phyloP scores from a whole-genome alignment of 2,797 vertebrate genomes.

The Myotis pilosus region DNA sequence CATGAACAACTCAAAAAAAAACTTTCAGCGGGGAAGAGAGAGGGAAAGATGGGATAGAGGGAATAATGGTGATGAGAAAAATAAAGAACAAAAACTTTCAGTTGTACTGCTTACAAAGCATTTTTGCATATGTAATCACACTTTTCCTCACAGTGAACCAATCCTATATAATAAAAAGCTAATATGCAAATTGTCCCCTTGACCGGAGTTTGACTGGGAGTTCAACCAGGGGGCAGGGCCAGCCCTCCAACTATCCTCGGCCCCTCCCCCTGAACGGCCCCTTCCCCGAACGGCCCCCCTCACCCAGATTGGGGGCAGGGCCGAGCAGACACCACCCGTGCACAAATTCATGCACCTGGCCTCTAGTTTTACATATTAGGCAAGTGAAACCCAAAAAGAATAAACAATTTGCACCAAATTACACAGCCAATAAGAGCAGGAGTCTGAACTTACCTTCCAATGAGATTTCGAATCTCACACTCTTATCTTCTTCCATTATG shows the following conservation, averaged over 20 bases:
- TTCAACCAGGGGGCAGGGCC: too few species aligned
- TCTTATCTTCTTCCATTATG: not conserved
- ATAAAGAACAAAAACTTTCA: not conserved
- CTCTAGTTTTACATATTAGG: not conserved
- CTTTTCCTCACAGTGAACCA: not conserved
- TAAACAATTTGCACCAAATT: not conserved
- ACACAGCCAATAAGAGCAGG: not conserved
- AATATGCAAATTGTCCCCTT: too few species aligned
- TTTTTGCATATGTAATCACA: not conserved
- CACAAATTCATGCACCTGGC: too few species aligned
- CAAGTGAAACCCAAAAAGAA: not conserved
- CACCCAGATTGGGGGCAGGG: too few species aligned
- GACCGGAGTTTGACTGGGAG: too few species aligned
- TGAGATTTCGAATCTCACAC: not conserved
- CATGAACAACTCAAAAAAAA: not conserved
- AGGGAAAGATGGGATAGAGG: not conserved
- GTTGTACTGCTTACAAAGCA: not conserved
- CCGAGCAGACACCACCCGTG: too few species aligned
- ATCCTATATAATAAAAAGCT: too few species aligned
- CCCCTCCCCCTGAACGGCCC: too few species aligned
- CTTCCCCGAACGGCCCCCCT: too few species aligned
- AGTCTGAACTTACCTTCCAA: not conserved
- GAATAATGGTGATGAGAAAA: not conserved
- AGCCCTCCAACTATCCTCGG: too few species aligned
- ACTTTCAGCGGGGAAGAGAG: too few species aligned